Percentiles rank a stretch among this genome's conserved stretches.
Evolutionary conservation across 2,797 vertebrate species (phyloP).

Genomic region (Gila robusta): DNA sequence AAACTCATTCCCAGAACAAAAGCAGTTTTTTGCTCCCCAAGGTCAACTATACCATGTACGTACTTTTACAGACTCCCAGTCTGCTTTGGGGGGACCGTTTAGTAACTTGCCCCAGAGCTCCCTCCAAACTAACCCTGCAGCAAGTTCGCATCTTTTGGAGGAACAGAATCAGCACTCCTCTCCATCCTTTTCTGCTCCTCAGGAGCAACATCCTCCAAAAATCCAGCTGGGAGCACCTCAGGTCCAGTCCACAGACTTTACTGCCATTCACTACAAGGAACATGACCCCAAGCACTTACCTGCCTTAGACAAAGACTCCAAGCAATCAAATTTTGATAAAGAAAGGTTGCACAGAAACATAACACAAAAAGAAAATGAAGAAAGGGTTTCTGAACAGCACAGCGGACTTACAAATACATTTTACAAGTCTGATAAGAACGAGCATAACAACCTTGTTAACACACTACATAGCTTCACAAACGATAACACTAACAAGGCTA

Average conservation of each 20-base stretch:
- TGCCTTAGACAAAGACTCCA: constrained; percentile 80
- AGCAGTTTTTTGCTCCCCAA: constrained; percentile 79
- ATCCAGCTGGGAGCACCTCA: constrained; percentile 73
- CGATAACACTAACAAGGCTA: constrained; percentile 71
- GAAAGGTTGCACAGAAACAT: constrained; percentile 84
- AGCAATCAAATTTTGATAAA: constrained; percentile 79
- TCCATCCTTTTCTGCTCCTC: constrained; percentile 60
- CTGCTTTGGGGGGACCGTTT: constrained; percentile 60
- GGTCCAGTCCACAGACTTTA: constrained; percentile 82
- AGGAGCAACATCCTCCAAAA: constrained; percentile 47
- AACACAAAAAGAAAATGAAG: constrained; percentile 83
- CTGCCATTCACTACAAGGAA: constrained; percentile 81
- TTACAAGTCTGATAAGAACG: constrained; percentile 27
- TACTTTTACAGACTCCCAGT: constrained; percentile 66
- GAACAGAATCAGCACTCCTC: constrained; percentile 52
- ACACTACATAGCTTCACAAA: constrained; percentile 65
- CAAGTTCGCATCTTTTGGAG: constrained; percentile 60
- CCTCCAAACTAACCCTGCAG: constrained; percentile 49
- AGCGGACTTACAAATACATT: constrained; percentile 68
- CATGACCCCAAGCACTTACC: constrained; percentile 82
- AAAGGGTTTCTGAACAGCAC: constrained; percentile 82
- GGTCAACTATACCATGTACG: constrained; percentile 83
- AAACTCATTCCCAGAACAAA: constrained; percentile 83
- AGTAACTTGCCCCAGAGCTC: constrained; percentile 32
- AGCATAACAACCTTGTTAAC: constrained; percentile 37